A percentile compares a stretch with the other conserved stretches of the same genome.
Evolutionary conservation across 2,888 invertebrate species (phyloP).

Genomic region (Phaedon cochleariae): DNA sequence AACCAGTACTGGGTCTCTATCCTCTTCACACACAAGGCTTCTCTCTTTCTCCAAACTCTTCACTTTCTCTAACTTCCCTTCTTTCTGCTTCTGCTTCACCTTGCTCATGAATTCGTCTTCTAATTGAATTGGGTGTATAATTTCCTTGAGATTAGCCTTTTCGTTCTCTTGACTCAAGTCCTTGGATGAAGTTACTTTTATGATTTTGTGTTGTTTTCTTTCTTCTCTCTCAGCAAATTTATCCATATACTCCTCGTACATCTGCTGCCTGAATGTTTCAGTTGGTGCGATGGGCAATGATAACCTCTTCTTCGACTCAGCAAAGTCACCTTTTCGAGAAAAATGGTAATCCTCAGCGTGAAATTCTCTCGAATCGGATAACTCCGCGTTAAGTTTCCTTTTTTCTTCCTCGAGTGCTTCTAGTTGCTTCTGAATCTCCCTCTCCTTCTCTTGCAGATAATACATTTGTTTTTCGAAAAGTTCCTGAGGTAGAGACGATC

Average conservation of each 20-base stretch:
- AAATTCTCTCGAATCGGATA: conserved; percentile 61
- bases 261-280: conserved; percentile 78
- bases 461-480: conserved; percentile 71
- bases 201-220: conserved; percentile 79
- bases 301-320: conserved; percentile 49
- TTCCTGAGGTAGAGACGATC: conserved; percentile 73
- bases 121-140: conserved; percentile 65
- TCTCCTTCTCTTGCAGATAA: conserved; percentile 73
- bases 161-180: conserved; percentile 36
- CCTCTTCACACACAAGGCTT: conserved; percentile 27
- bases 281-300: conserved; percentile 66
- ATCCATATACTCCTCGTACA: conserved; percentile 85
- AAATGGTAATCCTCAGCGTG: conserved; percentile 61
- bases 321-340: conserved; percentile 64
- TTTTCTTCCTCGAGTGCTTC: conserved; percentile 70
- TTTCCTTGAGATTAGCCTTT: conserved; percentile 45
- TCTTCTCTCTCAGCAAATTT: conserved; percentile 82
- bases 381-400: conserved; percentile 52
- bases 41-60: conserved; percentile 45
- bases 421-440: conserved; percentile 73
- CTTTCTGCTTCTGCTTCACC: conserved; percentile 75
- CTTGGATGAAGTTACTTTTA: conserved; percentile 74
- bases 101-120: conserved; percentile 81
- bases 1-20: conserved; percentile 63
- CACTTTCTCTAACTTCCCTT: conserved; percentile 54